A percentile compares a stretch with the other conserved stretches of the same genome.
Conservation (phyloP, 1,140 invertebrate species). For the Drosophila ambigua region DNA sequence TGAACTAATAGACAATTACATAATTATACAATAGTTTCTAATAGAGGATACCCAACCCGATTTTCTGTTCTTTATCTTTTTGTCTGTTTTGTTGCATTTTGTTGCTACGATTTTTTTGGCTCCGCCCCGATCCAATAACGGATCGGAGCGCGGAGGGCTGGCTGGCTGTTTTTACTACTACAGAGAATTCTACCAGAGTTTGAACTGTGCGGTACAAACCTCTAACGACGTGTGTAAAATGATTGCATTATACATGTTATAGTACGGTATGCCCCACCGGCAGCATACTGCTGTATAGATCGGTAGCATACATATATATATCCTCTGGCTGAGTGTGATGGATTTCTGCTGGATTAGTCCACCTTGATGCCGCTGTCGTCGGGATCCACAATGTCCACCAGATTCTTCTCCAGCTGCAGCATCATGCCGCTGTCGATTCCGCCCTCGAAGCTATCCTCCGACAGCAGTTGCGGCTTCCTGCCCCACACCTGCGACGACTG, state of each 20-base stretch:
- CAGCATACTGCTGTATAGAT: slow-evolving; percentile 9
- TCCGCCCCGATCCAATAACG: slow-evolving; percentile 65
- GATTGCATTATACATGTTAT: slow-evolving; percentile 59
- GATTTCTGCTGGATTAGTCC: slow-evolving; percentile 39
- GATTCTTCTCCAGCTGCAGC: slow-evolving; percentile 73
- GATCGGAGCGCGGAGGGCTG: slow-evolving; percentile 45
- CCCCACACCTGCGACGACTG: slow-evolving; percentile 43
- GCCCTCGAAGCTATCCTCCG: slow-evolving; percentile 72
- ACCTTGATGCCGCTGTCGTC: slow-evolving; percentile 80
- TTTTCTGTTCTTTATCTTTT: slow-evolving; percentile 22
- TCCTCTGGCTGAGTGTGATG: slow-evolving; percentile 21
- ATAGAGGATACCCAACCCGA: slow-evolving; percentile 66
- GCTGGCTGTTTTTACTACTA: slow-evolving; percentile 57
- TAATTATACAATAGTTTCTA: slow-evolving; percentile 69
- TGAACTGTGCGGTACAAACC: slow-evolving; percentile 58
- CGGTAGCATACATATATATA: slow-evolving; percentile 22
- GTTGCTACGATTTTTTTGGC: slow-evolving; percentile 26
- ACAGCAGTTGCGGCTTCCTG: slow-evolving; percentile 62
- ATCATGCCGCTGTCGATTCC: slow-evolving; percentile 77
- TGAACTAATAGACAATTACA: slow-evolving; percentile 69
- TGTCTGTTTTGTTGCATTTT: slow-evolving; percentile 8
- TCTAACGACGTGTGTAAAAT: slow-evolving; percentile 55
- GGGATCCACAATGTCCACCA: slow-evolving; percentile 75
- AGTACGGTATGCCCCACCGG: slow-evolving; percentile 30
- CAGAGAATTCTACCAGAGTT: slow-evolving; percentile 68